Evolutionary conservation across 2,113 vertebrate genomes (phyloP).

Genomic region (Tenrec ecaudatus): DNA sequence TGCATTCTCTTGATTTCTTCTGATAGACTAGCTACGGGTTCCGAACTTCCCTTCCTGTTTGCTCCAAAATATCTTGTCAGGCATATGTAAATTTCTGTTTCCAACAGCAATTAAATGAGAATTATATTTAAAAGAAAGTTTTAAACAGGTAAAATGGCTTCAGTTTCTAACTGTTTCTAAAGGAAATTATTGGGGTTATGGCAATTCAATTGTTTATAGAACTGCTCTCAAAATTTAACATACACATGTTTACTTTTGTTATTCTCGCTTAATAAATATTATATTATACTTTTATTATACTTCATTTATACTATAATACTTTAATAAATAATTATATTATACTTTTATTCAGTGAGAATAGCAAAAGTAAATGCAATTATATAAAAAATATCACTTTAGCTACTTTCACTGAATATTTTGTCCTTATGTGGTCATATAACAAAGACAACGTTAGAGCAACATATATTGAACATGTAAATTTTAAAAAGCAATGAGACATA

Average conservation of each 20-base stretch:
- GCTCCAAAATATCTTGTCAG: not conserved
- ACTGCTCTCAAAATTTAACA: not conserved
- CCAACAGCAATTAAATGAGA: not conserved
- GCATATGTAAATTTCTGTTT: not conserved
- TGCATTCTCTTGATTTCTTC: not conserved
- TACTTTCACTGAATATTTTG: conserved; percentile 8
- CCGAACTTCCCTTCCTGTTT: not conserved
- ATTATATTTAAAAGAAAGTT: conserved; percentile 32
- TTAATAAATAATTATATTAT: no score
- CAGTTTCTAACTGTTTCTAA: conserved; percentile 34
- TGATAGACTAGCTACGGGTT: not conserved
- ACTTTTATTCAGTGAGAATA: no score
- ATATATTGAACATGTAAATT: not conserved
- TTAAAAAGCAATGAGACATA: not conserved
- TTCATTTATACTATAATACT: no score
- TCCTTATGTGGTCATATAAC: not conserved
- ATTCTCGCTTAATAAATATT: no score
- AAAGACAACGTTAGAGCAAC: not conserved
- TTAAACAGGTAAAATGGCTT: conserved; percentile 37
- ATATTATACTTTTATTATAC: no score
- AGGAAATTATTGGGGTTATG: not conserved
- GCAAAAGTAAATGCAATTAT: no score
- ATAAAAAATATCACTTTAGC: not conserved
- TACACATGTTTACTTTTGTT: not conserved
- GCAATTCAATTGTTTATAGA: not conserved